A percentile compares a stretch with the other conserved stretches of the same genome.
These are phyloP conservation scores for Macrotis lagotis DNA, from an alignment of 2,113 vertebrate species.

Conservation along the genomic window DNA sequence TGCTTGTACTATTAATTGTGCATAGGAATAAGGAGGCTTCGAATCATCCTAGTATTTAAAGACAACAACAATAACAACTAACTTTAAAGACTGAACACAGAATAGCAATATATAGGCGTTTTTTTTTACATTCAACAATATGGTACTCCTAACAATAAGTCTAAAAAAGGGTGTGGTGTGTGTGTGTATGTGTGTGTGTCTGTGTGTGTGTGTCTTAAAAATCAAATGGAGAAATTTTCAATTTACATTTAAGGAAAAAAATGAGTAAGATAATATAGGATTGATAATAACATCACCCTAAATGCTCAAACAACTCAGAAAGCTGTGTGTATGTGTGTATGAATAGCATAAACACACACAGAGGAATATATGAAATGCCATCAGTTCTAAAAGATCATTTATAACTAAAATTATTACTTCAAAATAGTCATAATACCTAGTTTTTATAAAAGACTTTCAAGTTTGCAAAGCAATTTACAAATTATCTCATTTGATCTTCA, in stretches of 20 bases:
- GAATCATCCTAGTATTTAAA: constrained; percentile 90
- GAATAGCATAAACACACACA: neutral
- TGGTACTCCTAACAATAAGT: neutral
- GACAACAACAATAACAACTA: neutral
- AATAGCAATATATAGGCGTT: neutral
- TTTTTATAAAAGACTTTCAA: neutral
- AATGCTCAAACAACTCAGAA: rapidly evolving
- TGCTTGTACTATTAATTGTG: constrained; percentile 97
- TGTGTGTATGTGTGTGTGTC: no score
- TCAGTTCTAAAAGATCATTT: neutral
- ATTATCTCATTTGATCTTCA: neutral
- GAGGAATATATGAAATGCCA: neutral
- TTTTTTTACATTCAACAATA: neutral
- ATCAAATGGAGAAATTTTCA: neutral
- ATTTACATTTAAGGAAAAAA: neutral
- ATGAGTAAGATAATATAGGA: neutral
- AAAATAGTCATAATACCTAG: neutral
- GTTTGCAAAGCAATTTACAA: neutral
- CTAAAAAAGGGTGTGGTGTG: neutral
- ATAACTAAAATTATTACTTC: neutral
- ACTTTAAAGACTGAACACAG: neutral
- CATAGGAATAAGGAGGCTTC: constrained; percentile 97
- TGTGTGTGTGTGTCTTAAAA: neutral
- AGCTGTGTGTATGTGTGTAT: no score
- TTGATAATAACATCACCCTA: neutral